phyloP scores from a whole-genome alignment of 1,140 invertebrate species.

The Drosophila bocki region DNA sequence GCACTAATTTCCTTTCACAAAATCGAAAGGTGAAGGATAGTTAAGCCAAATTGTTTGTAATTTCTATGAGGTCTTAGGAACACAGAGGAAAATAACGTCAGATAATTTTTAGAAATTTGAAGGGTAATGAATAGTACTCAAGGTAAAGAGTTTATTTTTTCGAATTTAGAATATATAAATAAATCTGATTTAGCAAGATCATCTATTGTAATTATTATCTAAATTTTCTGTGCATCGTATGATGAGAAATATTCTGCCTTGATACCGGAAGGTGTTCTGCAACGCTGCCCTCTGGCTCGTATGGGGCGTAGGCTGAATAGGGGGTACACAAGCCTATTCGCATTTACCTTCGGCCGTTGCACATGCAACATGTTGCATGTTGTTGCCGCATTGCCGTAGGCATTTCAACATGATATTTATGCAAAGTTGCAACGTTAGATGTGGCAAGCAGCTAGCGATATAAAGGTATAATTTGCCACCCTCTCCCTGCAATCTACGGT shows the following conservation, averaged over 20 bases:
- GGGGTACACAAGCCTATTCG: conserved; percentile 28
- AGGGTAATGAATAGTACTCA: background rate
- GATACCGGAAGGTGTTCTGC: conserved; percentile 49
- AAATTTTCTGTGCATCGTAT: background rate
- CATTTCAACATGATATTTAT: conserved; percentile 52
- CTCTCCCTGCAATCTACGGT: conserved; percentile 41
- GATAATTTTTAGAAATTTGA: background rate
- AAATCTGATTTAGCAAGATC: background rate
- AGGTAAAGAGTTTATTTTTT: background rate
- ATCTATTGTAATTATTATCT: background rate
- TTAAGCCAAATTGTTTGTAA: background rate
- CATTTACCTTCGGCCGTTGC: conserved; percentile 48
- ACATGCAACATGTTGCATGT: conserved; percentile 84
- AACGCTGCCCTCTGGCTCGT: conserved; percentile 4
- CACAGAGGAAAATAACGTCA: background rate
- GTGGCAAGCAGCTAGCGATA: conserved; percentile 57
- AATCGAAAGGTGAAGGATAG: conserved; percentile 1
- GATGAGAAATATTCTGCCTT: conserved; percentile 1
- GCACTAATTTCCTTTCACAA: conserved; percentile 26
- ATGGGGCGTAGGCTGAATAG: conserved; percentile 5
- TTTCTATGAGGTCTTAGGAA: background rate
- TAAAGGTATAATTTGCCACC: conserved; percentile 48
- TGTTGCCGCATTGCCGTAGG: conserved; percentile 44
- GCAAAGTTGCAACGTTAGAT: conserved; percentile 55
- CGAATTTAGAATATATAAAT: background rate